A percentile compares a stretch with the other conserved stretches of the same genome.
Evolutionary conservation across 2,888 invertebrate species (phyloP).

Genomic region (Caenorhabditis drosophilae): DNA sequence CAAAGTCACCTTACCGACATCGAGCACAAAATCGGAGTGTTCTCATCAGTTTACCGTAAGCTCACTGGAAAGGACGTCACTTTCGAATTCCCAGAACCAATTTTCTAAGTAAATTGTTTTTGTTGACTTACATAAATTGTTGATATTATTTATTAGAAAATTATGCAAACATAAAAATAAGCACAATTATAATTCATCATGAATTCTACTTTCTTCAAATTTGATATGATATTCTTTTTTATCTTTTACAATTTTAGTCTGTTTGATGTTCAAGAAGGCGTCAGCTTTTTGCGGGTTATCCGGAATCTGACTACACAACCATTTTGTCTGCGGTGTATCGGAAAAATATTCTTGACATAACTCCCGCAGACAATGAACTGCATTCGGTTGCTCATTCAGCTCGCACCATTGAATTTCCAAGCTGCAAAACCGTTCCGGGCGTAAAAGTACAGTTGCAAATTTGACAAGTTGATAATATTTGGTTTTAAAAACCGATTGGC

Average conservation of each 20-base stretch:
- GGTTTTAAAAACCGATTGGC: conserved; percentile 34
- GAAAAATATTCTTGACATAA: conserved; percentile 45
- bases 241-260: conserved; percentile 37
- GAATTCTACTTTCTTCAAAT: conserved; percentile 24
- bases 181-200: conserved; percentile 23
- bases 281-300: conserved; percentile 39
- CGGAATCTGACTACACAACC: conserved; percentile 42
- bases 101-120: conserved; percentile 70
- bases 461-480: conserved; percentile 29
- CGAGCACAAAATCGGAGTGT: conserved; percentile 96
- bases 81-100: conserved; percentile 97
- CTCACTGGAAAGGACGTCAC: conserved; percentile 97
- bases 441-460: conserved; percentile 29
- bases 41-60: conserved; percentile 97
- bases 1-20: conserved; percentile 98
- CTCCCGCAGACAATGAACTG: conserved; percentile 50
- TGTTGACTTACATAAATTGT: conserved; percentile 51
- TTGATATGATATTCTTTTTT: conserved; percentile 34
- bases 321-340: conserved; percentile 36
- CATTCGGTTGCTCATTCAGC: conserved; percentile 51
- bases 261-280: conserved; percentile 40
- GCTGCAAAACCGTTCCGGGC: conserved; percentile 46
- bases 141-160: conserved; percentile 22
- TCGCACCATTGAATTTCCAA: conserved; percentile 54
- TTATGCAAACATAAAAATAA: no score